phyloP scores from a whole-genome alignment of 1,140 invertebrate species.

The Himalopsyche phryganea region DNA sequence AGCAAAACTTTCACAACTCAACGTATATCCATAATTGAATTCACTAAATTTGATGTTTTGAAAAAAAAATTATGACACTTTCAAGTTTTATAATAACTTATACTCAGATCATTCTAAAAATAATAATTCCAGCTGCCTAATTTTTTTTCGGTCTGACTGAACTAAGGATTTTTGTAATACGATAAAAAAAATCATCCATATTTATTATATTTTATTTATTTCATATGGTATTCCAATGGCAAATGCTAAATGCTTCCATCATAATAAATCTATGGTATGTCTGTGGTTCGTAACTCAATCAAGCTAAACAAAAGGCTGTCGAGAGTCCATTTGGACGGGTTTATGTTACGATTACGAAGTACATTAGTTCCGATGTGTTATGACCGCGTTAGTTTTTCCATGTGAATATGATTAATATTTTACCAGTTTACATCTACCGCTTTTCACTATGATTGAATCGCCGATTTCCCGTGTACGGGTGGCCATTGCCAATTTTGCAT shows the following conservation, averaged over 20 bases:
- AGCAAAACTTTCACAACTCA: too few species aligned
- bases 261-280: slow-evolving; percentile 8
- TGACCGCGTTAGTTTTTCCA: background rate
- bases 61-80: too few species aligned
- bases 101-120: too few species aligned
- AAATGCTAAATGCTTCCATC: background rate
- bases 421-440: background rate
- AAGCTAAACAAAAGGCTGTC: slow-evolving; percentile 30
- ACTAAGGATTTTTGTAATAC: too few species aligned
- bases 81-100: too few species aligned
- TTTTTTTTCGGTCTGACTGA: too few species aligned
- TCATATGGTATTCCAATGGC: too few species aligned
- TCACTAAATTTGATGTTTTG: too few species aligned
- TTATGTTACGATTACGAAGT: slow-evolving; percentile 13
- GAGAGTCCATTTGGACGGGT: slow-evolving; percentile 21
- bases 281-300: slow-evolving; percentile 25
- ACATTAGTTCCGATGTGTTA: background rate
- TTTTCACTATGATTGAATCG: slow-evolving; percentile 17
- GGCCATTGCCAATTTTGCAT: slow-evolving; percentile 54
- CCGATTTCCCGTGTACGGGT: slow-evolving; percentile 52
- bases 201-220: too few species aligned
- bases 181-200: too few species aligned
- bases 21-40: too few species aligned
- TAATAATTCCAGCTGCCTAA: too few species aligned
- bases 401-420: background rate